These are phyloP conservation scores for Lutjanus argentimaculatus DNA, from an alignment of 2,797 vertebrate species.

Conservation along the genomic window DNA sequence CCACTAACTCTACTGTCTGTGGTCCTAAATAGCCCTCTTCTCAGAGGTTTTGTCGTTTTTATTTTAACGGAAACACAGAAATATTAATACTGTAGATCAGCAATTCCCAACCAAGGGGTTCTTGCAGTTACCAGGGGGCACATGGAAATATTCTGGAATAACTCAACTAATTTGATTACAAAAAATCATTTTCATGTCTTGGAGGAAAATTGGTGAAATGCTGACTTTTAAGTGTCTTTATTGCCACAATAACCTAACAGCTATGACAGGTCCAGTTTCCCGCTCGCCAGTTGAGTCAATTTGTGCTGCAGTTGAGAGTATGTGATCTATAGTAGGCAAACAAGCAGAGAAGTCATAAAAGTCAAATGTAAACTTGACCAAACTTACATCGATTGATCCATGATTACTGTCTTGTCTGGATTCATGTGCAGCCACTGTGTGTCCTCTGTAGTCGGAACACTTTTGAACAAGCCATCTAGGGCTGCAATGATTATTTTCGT, in stretches of 20 bases:
- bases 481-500: too few relatives aligned
- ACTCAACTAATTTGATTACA: background rate
- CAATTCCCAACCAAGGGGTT: background rate
- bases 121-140: background rate
- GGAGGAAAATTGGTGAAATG: slow-evolving; percentile 1
- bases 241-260: background rate
- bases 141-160: background rate
- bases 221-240: background rate
- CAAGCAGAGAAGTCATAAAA: background rate
- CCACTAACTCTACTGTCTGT: too few relatives aligned
- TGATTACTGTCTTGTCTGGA: background rate
- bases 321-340: background rate
- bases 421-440: background rate
- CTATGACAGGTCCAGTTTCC: background rate
- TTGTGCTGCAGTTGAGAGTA: background rate
- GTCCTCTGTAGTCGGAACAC: background rate
- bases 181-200: background rate
- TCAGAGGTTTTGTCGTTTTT: background rate
- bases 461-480: background rate
- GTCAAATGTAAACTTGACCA: background rate
- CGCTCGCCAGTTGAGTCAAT: background rate
- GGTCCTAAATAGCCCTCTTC: too few relatives aligned
- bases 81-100: slow-evolving; percentile 3
- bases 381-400: background rate
- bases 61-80: background rate